Evolutionary conservation across 2,113 vertebrate species (phyloP), one percentile per base, ranked within the genome.

Genomic region (Phalacrocorax carbo): DNA sequence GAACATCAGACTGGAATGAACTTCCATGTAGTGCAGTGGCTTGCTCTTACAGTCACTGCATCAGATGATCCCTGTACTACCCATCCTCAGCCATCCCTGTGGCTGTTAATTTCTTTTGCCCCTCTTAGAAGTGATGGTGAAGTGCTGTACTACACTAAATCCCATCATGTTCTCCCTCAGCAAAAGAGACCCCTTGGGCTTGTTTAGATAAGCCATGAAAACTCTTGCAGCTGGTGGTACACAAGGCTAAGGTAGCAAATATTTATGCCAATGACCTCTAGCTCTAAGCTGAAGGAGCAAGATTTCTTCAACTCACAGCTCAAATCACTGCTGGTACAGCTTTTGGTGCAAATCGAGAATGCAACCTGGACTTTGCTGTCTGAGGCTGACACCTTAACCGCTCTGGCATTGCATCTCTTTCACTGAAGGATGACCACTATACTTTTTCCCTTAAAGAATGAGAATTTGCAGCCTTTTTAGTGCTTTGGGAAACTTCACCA

Each of bases 121-220:
- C 44, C 12, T 62, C 21, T 51, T 38, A 58, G n/a, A 90, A 79
- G 14, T 23, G 40, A 23, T 38, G 25, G 10, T 34, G 13, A 75
- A 64, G 19, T 38, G 13, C 13, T 65, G 20, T 27, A 13, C 14
- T 61, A 40, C 9, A 18, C 17, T 32, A 51, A 51, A 71, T 64
- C 17, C 15, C 12, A 51, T 55, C 26, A 12, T 26, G 9, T 38
- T 90, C 22, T 34, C 7, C 20, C 19, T 71, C 17, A 87, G 13
- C 16, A 23, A 15, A 66, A 19, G 4, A 68, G 17, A 46, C 2
- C 1, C 5, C 13, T 29, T 2, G 6, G 13, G 5, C 26, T 42
- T 69, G 3, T 44, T 40, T 57, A 69, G 8, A 12, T 19, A 32
- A 66, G 27, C 21, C 14, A 57, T 32, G 18, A 46, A 36, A 77